phyloP scores from a whole-genome alignment of 2,113 vertebrate genomes.

The Leucoraja erinaceus region DNA sequence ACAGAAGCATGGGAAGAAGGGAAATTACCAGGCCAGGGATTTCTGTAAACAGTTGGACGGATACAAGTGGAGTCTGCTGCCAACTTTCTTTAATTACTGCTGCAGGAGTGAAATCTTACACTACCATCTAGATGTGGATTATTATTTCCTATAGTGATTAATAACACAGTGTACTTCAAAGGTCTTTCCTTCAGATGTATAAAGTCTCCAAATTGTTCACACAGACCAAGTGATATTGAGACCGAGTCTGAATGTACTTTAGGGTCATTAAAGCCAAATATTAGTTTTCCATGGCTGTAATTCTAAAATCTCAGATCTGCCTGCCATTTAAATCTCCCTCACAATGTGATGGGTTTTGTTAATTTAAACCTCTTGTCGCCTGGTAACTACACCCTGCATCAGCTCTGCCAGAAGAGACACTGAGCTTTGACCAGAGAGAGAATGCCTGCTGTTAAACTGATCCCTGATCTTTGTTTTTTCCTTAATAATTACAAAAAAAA shows the following conservation, averaged over 20 bases:
- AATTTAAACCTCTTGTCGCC: not conserved
- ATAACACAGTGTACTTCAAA: conserved; percentile 3
- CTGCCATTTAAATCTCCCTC: not conserved
- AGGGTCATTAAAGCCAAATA: not conserved
- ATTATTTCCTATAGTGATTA: conserved; percentile 32
- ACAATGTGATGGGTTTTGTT: no score
- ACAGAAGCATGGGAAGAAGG: not conserved
- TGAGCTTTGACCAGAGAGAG: not conserved
- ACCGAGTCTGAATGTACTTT: not conserved
- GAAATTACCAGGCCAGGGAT: not conserved
- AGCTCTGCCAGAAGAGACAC: not conserved
- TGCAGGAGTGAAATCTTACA: not conserved
- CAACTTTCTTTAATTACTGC: conserved; percentile 13
- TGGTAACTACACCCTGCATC: not conserved
- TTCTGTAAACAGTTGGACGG: not conserved
- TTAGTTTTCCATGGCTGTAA: not conserved
- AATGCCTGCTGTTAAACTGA: conserved; percentile 1
- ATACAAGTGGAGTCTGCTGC: not conserved
- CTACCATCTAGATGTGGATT: not conserved
- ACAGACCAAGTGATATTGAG: not conserved
- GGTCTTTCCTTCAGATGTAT: not conserved
- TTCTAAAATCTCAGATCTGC: not conserved
- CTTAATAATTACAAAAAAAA: not conserved
- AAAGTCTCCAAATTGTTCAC: conserved; percentile 3
- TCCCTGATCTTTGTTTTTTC: not conserved